These are phyloP conservation scores for Cryptocheilus praepositus DNA, from an alignment of 2,888 invertebrate genomes.

Conservation along the genomic window DNA sequence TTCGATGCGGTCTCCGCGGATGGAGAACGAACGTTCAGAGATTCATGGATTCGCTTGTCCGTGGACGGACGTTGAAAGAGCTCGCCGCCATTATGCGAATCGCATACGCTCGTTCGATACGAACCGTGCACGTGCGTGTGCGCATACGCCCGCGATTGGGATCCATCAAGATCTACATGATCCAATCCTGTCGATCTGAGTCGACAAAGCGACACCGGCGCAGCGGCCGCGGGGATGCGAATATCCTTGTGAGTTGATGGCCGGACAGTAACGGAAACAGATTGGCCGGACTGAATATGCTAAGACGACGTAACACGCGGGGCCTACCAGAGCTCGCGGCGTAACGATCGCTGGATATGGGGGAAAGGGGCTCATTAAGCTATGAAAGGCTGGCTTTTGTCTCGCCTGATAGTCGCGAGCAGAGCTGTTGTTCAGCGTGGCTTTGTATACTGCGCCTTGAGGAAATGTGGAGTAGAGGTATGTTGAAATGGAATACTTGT, in stretches of 20 bases:
- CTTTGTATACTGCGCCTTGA: too few relatives aligned
- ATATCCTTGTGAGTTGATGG: slow-evolving; percentile 6
- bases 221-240: slow-evolving; percentile 4
- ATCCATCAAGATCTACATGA: slow-evolving; percentile 48
- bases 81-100: slow-evolving; percentile 35
- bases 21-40: slow-evolving; percentile 32
- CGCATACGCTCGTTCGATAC: slow-evolving; percentile 8
- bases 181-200: slow-evolving; percentile 45
- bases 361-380: too few relatives aligned
- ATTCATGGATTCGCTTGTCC: slow-evolving; percentile 42
- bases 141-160: slow-evolving; percentile 24
- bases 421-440: too few relatives aligned
- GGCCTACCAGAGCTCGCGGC: too few relatives aligned
- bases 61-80: slow-evolving; percentile 19
- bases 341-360: too few relatives aligned
- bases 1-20: slow-evolving; percentile 16
- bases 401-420: too few relatives aligned
- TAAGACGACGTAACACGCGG: too few relatives aligned
- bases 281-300: slow-evolving; percentile 23
- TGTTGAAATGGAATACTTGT: too few relatives aligned
- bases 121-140: not conserved
- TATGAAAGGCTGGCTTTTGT: too few relatives aligned
- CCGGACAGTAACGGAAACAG: slow-evolving; percentile 32
- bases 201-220: slow-evolving; percentile 44
- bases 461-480: too few relatives aligned